Conservation (phyloP, 1,140 invertebrate species). For the Aphidius ervi region DNA sequence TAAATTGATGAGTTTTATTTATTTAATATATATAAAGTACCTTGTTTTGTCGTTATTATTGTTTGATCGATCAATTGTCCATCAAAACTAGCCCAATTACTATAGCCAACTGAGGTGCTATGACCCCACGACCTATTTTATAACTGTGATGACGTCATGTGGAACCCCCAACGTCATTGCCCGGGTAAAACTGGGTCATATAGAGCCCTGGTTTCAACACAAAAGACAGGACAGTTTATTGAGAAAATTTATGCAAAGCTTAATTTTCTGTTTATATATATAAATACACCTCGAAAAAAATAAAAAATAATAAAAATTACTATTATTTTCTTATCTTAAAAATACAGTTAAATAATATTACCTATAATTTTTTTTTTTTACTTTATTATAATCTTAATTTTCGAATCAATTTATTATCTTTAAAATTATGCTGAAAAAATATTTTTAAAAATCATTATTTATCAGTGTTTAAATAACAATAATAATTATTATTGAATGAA, state of each 20-base stretch:
- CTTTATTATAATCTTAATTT: too few species aligned
- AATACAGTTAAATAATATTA: too few species aligned
- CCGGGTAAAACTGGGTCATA: slow-evolving; percentile 42
- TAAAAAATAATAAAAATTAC: too few species aligned
- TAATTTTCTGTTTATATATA: slow-evolving; percentile 3
- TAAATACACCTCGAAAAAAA: neutral
- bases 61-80: slow-evolving; percentile 20
- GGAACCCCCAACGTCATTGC: slow-evolving; percentile 39
- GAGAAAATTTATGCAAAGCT: slow-evolving; percentile 27
- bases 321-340: too few species aligned
- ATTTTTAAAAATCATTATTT: too few species aligned
- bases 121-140: slow-evolving; percentile 39
- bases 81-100: slow-evolving; percentile 24
- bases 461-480: neutral
- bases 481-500: slow-evolving; percentile 1
- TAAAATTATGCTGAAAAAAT: too few species aligned
- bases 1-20: too few species aligned
- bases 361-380: too few species aligned
- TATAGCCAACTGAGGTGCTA: slow-evolving; percentile 28
- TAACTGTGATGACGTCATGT: slow-evolving; percentile 36
- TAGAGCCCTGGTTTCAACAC: slow-evolving; percentile 29
- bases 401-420: too few species aligned
- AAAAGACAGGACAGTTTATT: slow-evolving; percentile 35
- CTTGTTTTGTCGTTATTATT: neutral
- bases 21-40: neutral